These are phyloP conservation scores for Amniataba percoides DNA, from an alignment of 2,797 vertebrate species.

Conservation along the genomic window DNA sequence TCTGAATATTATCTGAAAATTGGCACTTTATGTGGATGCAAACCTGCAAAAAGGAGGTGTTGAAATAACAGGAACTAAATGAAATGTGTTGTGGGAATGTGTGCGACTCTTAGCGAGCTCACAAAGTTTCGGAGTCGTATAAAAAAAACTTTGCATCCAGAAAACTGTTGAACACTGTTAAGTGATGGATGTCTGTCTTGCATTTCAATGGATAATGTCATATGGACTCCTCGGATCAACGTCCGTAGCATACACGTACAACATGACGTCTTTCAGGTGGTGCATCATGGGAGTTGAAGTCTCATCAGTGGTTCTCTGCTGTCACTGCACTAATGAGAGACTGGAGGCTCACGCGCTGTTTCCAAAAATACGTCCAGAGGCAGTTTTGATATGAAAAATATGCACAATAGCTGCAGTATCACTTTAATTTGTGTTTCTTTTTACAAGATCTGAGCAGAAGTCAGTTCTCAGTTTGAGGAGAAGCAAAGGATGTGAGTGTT, in stretches of 20 bases:
- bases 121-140: not conserved
- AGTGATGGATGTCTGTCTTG: not conserved
- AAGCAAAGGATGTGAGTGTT: slow-evolving; percentile 6
- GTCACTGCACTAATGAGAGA: not conserved
- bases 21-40: not conserved
- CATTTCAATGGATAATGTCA: too few species aligned
- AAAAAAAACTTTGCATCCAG: not conserved
- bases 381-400: not conserved
- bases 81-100: not conserved
- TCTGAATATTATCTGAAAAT: not conserved
- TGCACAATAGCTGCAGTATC: not conserved
- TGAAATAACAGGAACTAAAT: too few species aligned
- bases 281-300: not conserved
- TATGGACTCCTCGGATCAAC: too few species aligned
- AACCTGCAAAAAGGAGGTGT: not conserved
- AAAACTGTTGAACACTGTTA: too few species aligned
- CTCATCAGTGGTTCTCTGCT: not conserved
- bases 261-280: not conserved
- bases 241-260: not conserved
- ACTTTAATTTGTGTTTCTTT: not conserved
- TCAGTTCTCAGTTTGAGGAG: not conserved
- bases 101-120: not conserved
- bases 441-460: not conserved
- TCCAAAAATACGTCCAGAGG: not conserved
- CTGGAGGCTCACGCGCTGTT: not conserved